phyloP scores from a whole-genome alignment of 1,140 invertebrate genomes.

The Drosophila dunni region DNA sequence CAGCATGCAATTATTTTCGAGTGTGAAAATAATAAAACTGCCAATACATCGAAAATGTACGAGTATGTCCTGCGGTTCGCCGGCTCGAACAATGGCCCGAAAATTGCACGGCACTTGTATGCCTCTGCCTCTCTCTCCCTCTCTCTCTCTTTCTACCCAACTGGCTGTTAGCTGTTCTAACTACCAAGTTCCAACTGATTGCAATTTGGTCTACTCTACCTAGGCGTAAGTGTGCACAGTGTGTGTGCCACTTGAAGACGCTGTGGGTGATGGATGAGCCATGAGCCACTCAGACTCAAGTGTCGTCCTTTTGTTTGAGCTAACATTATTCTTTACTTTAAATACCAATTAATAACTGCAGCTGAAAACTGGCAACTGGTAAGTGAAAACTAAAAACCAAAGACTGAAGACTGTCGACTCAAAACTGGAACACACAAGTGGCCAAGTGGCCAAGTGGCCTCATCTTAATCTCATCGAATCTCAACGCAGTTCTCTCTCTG shows the following conservation, averaged over 20 bases:
- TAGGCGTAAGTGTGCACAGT: constrained; percentile 6
- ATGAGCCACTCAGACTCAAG: constrained; percentile 55
- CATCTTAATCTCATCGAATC: background rate
- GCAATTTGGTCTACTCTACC: constrained; percentile 17
- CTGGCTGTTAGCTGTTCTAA: constrained; percentile 42
- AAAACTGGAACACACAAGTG: constrained; percentile 82
- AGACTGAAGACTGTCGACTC: background rate
- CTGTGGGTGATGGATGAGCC: constrained; percentile 79
- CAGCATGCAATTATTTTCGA: constrained; percentile 80
- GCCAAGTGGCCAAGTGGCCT: constrained; percentile 60
- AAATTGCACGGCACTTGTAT: constrained; percentile 58
- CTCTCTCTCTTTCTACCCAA: background rate
- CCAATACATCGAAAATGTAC: constrained; percentile 58
- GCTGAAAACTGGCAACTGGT: constrained; percentile 52
- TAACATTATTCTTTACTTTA: constrained; percentile 82
- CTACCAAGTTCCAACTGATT: constrained; percentile 6
- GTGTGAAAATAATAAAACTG: constrained; percentile 82
- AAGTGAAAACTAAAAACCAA: constrained; percentile 20
- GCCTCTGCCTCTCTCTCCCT: background rate
- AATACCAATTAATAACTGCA: constrained; percentile 83
- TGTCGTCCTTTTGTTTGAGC: constrained; percentile 72
- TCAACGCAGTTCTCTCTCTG: constrained; percentile 4
- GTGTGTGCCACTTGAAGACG: constrained; percentile 64
- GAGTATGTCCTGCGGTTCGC: constrained; percentile 61
- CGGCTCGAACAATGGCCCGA: constrained; percentile 46